Evolutionary conservation across 2,888 invertebrate genomes (phyloP).

Genomic region (Drosophila acutilabella): DNA sequence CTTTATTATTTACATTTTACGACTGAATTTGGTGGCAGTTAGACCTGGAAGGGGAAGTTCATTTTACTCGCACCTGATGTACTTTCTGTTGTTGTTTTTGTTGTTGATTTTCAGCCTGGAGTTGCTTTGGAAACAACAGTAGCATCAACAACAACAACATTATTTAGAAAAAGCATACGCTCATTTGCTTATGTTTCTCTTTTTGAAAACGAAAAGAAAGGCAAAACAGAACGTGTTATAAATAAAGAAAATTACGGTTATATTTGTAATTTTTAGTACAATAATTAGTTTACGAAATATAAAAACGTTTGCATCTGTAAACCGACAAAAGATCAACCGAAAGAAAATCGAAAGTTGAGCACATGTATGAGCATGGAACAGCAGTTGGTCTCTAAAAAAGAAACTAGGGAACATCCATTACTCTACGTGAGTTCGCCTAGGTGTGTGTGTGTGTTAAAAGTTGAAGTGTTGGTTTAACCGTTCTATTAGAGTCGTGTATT

Average conservation of each 20-base stretch:
- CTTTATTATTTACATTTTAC: slow-evolving; percentile 70
- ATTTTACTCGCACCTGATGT: slow-evolving; percentile 54
- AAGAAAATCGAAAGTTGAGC: slow-evolving; percentile 46
- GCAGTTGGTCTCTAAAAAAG: slow-evolving; percentile 26
- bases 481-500: slow-evolving; percentile 46
- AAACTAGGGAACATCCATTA: slow-evolving; percentile 25
- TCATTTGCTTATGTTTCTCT: slow-evolving; percentile 43
- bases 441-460: neutral
- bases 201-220: slow-evolving; percentile 40
- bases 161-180: slow-evolving; percentile 22
- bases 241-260: slow-evolving; percentile 34
- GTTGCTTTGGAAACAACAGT: slow-evolving; percentile 63
- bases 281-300: slow-evolving; percentile 10
- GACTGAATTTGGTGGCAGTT: slow-evolving; percentile 27
- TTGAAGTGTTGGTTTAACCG: slow-evolving; percentile 29
- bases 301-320: slow-evolving; percentile 13
- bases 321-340: slow-evolving; percentile 44
- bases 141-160: slow-evolving; percentile 42
- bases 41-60: slow-evolving; percentile 14
- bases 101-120: slow-evolving; percentile 17
- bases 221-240: slow-evolving; percentile 44
- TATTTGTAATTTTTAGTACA: slow-evolving; percentile 11
- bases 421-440: slow-evolving; percentile 40
- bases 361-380: slow-evolving; percentile 39
- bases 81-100: slow-evolving; percentile 19